Evolutionary conservation across 2,888 invertebrate genomes (phyloP).

Genomic region (Drosophila subsilvestris): DNA sequence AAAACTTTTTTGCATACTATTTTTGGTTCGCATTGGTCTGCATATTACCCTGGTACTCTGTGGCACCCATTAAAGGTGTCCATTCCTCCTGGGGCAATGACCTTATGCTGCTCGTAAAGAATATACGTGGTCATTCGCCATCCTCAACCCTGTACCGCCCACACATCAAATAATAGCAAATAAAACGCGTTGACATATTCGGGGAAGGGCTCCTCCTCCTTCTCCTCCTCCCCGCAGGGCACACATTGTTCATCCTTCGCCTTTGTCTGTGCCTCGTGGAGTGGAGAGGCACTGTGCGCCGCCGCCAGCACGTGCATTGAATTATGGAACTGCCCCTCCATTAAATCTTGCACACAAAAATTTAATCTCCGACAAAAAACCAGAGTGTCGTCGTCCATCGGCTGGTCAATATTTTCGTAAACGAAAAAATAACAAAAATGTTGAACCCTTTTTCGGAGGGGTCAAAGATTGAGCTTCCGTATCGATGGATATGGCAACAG

Average conservation of each 20-base stretch:
- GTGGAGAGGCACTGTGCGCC: slow-evolving; percentile 7
- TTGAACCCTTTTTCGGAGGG: slow-evolving; percentile 17
- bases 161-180: slow-evolving; percentile 34
- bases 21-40: background rate
- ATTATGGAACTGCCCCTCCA: slow-evolving; percentile 45
- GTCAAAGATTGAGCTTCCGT: slow-evolving; percentile 34
- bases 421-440: slow-evolving; percentile 18
- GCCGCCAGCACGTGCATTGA: slow-evolving; percentile 53
- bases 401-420: slow-evolving; percentile 42
- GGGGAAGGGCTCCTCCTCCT: background rate
- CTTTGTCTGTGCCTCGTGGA: slow-evolving; percentile 2
- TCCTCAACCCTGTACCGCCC: slow-evolving; percentile 9
- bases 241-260: slow-evolving; percentile 34
- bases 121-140: slow-evolving; percentile 17
- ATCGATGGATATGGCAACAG: slow-evolving; percentile 4
- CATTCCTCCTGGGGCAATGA: slow-evolving; percentile 25
- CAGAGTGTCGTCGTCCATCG: slow-evolving; percentile 3
- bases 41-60: background rate
- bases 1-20: slow-evolving; percentile 9
- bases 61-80: slow-evolving; percentile 22
- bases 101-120: slow-evolving; percentile 21
- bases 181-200: slow-evolving; percentile 46
- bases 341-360: slow-evolving; percentile 32
- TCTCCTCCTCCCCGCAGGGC: slow-evolving; percentile 1
- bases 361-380: slow-evolving; percentile 32